Base-by-base conservation (phyloP, 1,140 invertebrate species). In the Nilaparvata lugens region DNA sequence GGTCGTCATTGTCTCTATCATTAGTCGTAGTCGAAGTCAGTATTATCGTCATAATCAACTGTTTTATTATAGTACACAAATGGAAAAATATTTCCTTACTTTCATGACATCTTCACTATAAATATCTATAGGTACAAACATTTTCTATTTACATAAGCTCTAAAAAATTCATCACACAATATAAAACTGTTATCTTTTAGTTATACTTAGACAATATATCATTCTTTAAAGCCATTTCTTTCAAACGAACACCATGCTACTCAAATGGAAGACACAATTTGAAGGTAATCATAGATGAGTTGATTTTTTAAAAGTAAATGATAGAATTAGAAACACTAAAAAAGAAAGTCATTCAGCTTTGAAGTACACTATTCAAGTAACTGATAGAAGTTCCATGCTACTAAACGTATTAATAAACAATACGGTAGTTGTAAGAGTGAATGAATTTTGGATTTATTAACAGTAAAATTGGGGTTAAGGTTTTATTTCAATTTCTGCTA, bases 61-160 rank as follows among this genome's bases (percentile, higher is more conserved):
- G 16, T 14, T 55, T n/a, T 18, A n/a, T 55, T 31, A 55, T 55
- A 55, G 16, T 55, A 55, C 28, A 55, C 25, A 35, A 55, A 38
- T 55, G 35, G 53, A 35, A 55, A 55, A 35, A 57, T 57, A 57
- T 31, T 38, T 38, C 55, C 55, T 54, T 54, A 18, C 28, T 54
- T 21, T 24, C 4, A 54, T 25, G 23, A 54, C 21, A 21, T 54
- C n/a, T 54, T 25, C 25, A 5, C 21, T 54, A 54, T 54, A 54
- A 54, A 21, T 63, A 60, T 60, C 43, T 42, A 42, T 60, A 52
- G 40, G 60, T 60, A 63, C 57, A 63, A 60, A 62, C 53, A 63
- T 63, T 60, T 60, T 60, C 57, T 63, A 63, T 63, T 23, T 63
- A 63, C 62, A 63, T 63, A 63, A 63, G 62, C 62, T 63, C 62